These are phyloP conservation scores for Patella ulyssiponensis DNA, from an alignment of 2,888 invertebrate species.

Conservation along the genomic window DNA sequence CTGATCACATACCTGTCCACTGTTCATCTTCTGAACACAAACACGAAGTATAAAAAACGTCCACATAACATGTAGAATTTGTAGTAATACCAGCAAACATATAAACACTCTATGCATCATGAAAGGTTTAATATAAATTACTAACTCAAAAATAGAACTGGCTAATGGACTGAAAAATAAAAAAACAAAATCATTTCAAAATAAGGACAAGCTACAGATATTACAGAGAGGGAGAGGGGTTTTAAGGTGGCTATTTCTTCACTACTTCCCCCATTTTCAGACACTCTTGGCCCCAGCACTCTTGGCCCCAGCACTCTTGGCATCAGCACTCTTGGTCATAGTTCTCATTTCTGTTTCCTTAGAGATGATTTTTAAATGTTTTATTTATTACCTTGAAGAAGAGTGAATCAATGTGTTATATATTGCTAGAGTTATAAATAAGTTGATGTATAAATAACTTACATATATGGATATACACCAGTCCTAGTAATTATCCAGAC, in stretches of 20 bases:
- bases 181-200: neutral
- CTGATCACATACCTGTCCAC: neutral
- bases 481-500: neutral
- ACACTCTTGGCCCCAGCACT: no score
- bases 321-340: no score
- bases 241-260: no score
- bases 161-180: neutral
- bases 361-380: no score
- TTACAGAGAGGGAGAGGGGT: no score
- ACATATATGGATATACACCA: neutral
- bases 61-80: neutral
- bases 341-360: no score
- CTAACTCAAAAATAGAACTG: neutral
- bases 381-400: no score
- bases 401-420: no score
- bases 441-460: neutral
- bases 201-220: no score
- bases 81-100: constrained; percentile 6
- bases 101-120: neutral
- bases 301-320: no score
- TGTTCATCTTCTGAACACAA: neutral
- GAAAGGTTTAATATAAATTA: neutral
- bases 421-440: no score
- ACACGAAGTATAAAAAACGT: neutral
- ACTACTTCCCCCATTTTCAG: no score